phyloP scores from a whole-genome alignment of 2,113 vertebrate genomes.

The Ictalurus punctatus region DNA sequence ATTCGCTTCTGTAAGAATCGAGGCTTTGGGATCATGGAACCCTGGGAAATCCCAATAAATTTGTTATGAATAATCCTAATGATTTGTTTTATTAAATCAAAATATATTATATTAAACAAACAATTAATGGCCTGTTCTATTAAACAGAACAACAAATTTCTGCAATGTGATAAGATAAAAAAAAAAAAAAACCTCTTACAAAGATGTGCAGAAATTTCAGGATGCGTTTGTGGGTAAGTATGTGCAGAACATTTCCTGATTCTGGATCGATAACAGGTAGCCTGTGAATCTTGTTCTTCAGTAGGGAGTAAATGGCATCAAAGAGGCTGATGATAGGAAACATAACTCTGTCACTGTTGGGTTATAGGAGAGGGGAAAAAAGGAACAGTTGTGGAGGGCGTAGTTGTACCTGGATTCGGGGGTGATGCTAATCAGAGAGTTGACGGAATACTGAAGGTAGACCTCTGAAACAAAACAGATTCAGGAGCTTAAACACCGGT shows the following conservation, averaged over 20 bases:
- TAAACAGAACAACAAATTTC: not conserved
- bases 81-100: not conserved
- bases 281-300: slow-evolving; percentile 94
- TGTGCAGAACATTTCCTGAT: slow-evolving; percentile 91
- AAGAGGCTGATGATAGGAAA: slow-evolving; percentile 80
- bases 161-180: not conserved
- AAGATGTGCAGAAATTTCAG: slow-evolving; percentile 96
- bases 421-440: slow-evolving; percentile 87
- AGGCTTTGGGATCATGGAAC: slow-evolving; percentile 82
- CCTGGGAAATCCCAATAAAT: slow-evolving; percentile 64
- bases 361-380: not conserved
- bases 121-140: too few species aligned
- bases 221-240: slow-evolving; percentile 94
- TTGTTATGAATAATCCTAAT: not conserved
- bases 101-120: not conserved
- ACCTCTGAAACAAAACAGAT: slow-evolving; percentile 75
- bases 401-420: slow-evolving; percentile 82
- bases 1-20: slow-evolving; percentile 84
- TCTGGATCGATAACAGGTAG: slow-evolving; percentile 88
- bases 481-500: not conserved
- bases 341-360: slow-evolving; percentile 14
- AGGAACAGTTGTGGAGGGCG: too few species aligned
- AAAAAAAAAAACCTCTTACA: slow-evolving; percentile 55
- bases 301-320: slow-evolving; percentile 88
- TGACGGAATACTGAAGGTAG: slow-evolving; percentile 85